Base-by-base conservation (phyloP, 2,888 invertebrate genomes). In the Amiota mariae region DNA sequence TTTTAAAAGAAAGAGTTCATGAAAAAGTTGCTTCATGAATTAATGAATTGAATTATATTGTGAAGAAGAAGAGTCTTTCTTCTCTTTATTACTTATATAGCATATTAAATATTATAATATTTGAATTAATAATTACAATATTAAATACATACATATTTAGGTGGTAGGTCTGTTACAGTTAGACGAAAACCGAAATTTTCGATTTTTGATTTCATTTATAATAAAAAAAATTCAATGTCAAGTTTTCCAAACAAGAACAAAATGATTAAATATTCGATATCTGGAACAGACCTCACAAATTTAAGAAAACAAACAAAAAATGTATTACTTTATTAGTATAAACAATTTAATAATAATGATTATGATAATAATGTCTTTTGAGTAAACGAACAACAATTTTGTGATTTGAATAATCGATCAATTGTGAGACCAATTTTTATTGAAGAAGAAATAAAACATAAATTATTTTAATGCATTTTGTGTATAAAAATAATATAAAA, bases 341-440 rank as follows among this genome's bases (percentile, higher is more conserved):
- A 59, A 59, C 47, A 48, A 48, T 36, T 36, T 66, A 48, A 66
- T 66, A 48, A 66, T 66, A 48, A 48, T 66, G 18, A 47, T 64
- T n/a, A 64, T 15, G 46, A 64, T 9, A 9, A 64, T 47, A 24
- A 24, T 24, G 24, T 24, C 24, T 24, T 24, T 24, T 24, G 24
- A 24, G 24, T 24, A 64, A 24, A 48, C n/a, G 48, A 48, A 48
- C 48, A 48, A 48, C 48, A 66, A 66, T 49, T 18, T 66, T 66
- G 47, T 66, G 66, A 66, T 66, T 10, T 48, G 15, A 15, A 20
- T 36, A 6, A 36, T 36, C 36, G 36, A 18, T 47, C 48, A 66
- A 66, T 66, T 66, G 66, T 66, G 66, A 66, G 66, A 66, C 66
- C 47, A 66, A 66, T 24, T n/a, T 64, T 64, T 10, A 64, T 64